Conservation (phyloP, 2,113 vertebrate species). For the Promerops cafer region DNA sequence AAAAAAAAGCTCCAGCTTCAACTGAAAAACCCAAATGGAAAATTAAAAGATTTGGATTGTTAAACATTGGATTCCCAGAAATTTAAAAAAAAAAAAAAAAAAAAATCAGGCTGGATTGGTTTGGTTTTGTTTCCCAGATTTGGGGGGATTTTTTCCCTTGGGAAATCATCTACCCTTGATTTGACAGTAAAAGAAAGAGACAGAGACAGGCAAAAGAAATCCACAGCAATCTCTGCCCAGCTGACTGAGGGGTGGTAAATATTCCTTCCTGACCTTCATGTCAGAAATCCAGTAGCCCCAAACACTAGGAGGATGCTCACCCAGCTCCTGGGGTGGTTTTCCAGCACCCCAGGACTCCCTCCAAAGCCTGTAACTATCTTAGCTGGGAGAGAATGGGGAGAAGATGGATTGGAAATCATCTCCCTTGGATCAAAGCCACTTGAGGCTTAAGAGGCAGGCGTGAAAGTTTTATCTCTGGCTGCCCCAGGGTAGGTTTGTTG, state of each 20-base stretch:
- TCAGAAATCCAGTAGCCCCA: neutral
- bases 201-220: neutral
- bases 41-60: neutral
- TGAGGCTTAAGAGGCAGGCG: neutral
- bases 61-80: neutral
- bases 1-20: neutral
- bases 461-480: neutral
- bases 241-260: neutral
- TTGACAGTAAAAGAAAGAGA: neutral
- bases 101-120: neutral
- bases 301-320: neutral
- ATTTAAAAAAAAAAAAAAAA: neutral
- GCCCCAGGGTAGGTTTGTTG: neutral
- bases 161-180: neutral
- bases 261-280: neutral
- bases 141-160: neutral
- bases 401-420: neutral
- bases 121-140: neutral
- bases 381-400: fast-evolving
- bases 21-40: neutral
- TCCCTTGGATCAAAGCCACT: neutral
- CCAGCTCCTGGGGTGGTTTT: neutral
- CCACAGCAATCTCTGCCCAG: neutral
- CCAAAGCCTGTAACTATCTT: neutral
- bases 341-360: neutral